A percentile compares a stretch with the other conserved stretches of the same genome.
phyloP scores from a whole-genome alignment of 2,888 invertebrate genomes.

The Athalia circularis region DNA sequence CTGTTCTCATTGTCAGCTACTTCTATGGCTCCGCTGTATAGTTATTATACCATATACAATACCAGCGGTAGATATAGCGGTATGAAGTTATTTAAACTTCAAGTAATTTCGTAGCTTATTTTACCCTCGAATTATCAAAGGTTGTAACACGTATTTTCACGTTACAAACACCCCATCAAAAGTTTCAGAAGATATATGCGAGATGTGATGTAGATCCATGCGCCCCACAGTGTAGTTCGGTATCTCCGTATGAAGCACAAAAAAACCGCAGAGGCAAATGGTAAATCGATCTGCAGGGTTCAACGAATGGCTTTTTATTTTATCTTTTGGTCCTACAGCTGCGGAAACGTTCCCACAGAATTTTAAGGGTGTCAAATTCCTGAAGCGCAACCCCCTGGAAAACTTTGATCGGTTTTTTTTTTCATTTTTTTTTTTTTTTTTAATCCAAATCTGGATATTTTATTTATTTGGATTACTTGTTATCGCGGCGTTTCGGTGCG shows the following conservation, averaged over 20 bases:
- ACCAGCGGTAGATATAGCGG: not conserved
- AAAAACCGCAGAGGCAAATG: not conserved
- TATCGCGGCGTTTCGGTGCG: too few relatives aligned
- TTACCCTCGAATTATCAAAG: conserved; percentile 6
- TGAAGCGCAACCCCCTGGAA: too few relatives aligned
- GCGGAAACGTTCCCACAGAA: too few relatives aligned
- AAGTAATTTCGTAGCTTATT: conserved; percentile 26
- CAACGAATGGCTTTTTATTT: not conserved
- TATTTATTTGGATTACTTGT: too few relatives aligned
- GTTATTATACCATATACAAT: too few relatives aligned
- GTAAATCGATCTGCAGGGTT: conserved; percentile 11
- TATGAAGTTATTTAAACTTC: conserved; percentile 21
- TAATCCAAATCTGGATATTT: too few relatives aligned
- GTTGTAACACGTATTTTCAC: conserved; percentile 4
- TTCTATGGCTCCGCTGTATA: not conserved
- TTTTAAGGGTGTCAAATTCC: too few relatives aligned
- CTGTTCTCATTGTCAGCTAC: conserved; percentile 20
- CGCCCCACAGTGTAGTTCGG: not conserved
- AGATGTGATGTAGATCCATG: not conserved
- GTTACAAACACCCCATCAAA: not conserved
- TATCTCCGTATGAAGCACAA: not conserved
- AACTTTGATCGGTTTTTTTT: too few relatives aligned
- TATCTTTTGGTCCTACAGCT: not conserved
- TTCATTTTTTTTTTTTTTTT: too few relatives aligned
- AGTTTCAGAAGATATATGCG: too few relatives aligned